Evolutionary conservation across 2,888 invertebrate species (phyloP).

Genomic region (Leucania comma): DNA sequence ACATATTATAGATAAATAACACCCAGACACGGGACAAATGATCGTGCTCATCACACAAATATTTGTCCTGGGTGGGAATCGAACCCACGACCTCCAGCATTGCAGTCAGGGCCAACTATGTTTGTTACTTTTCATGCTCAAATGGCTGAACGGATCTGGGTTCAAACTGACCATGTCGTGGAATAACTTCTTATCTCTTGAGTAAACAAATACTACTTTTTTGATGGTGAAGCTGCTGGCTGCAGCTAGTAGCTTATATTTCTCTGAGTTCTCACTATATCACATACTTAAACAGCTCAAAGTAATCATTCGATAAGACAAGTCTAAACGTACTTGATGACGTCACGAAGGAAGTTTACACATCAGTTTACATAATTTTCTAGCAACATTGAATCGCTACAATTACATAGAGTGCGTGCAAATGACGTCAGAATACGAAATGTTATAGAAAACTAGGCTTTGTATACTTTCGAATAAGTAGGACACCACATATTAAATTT

Average conservation of each 20-base stretch:
- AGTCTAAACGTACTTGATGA: slow-evolving; percentile 12
- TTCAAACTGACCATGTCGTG: too few species aligned
- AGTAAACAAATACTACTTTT: too few species aligned
- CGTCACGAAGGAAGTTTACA: slow-evolving; percentile 36
- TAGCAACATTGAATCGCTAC: slow-evolving; percentile 19
- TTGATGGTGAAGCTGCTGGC: too few species aligned
- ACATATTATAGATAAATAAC: too few species aligned
- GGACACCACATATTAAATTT: neutral
- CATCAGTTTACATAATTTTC: slow-evolving; percentile 47
- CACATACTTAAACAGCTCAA: neutral
- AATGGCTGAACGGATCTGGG: too few species aligned
- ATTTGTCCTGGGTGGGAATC: too few species aligned
- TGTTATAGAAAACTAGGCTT: slow-evolving; percentile 15
- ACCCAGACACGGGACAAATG: too few species aligned
- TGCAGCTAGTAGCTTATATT: neutral
- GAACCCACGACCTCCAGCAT: too few species aligned
- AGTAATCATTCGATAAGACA: slow-evolving; percentile 20
- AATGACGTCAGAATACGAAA: slow-evolving; percentile 47
- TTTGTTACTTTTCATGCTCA: too few species aligned
- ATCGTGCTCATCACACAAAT: too few species aligned
- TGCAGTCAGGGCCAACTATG: too few species aligned
- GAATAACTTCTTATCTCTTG: too few species aligned
- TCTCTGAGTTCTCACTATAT: neutral
- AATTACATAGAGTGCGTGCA: slow-evolving; percentile 53
- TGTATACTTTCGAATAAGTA: neutral